A percentile compares a stretch with the other conserved stretches of the same genome.
Conservation (phyloP, 2,113 vertebrate species). For the Stictonetta naevosa region DNA sequence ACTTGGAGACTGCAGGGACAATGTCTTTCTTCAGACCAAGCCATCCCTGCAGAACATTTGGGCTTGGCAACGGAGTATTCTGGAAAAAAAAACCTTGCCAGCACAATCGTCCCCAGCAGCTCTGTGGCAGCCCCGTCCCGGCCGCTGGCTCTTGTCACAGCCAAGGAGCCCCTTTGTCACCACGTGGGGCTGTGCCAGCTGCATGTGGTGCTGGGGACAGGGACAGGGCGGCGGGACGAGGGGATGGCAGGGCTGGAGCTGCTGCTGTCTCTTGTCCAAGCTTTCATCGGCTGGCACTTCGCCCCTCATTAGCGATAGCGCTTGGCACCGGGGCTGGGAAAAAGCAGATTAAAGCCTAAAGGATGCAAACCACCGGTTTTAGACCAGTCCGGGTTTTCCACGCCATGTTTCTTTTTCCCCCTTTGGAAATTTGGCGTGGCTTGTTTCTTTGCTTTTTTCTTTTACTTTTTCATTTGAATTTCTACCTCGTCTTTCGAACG, state of each 20-base stretch:
- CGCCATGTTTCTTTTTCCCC: too few relatives aligned
- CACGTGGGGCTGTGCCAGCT: background rate
- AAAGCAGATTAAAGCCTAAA: background rate
- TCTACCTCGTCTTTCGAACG: background rate
- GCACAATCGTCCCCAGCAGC: background rate
- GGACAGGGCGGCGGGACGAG: fast-evolving
- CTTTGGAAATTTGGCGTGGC: background rate
- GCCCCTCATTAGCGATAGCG: fast-evolving
- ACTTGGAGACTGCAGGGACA: background rate
- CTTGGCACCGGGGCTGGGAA: background rate
- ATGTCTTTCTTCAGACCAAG: background rate
- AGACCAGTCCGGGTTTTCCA: background rate
- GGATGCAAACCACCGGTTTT: fast-evolving
- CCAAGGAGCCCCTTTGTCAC: background rate
- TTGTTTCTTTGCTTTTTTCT: background rate
- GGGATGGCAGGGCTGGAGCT: background rate
- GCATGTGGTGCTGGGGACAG: background rate
- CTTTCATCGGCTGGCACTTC: background rate
- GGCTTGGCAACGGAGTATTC: background rate
- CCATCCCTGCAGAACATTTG: background rate
- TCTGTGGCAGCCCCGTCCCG: fast-evolving
- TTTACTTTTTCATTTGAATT: background rate
- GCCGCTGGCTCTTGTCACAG: background rate
- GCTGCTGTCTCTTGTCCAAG: fast-evolving
- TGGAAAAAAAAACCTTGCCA: background rate